Evolutionary conservation across 1,140 invertebrate species (phyloP), one percentile per base, ranked within the genome.

Genomic region (Grapholita molesta): DNA sequence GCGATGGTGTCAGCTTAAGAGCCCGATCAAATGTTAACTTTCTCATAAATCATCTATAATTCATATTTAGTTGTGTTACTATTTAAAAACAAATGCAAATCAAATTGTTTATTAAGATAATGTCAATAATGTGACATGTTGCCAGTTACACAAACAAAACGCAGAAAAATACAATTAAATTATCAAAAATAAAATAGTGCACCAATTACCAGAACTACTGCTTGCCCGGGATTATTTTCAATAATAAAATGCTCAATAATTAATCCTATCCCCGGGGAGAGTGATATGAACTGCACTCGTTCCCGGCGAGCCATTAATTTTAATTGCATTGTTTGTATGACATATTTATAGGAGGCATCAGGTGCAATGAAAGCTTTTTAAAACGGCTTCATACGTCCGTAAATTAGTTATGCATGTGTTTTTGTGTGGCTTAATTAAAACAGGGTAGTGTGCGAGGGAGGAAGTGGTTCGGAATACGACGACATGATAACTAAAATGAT

Each of bases 261-360:
- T 48, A 48, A 48, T 48, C 42, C 42, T 48, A 48, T 48, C 42
- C 42, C 35, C n/a, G 3, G 42, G 42, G 42, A 48, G 42, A 48
- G 42, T 48, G 42, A 48, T 48, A 21, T 48, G 42, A 21, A 21
- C 42, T 48, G 42, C 42, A 48, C 42, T 48, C 21, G 42, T 61
- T 28, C 55, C 55, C 55, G 25, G 24, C 24, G 24, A 28, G 24
- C 55, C 24, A 61, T 61, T 61, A 61, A 61, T 61, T 61, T 61
- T 61, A 61, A 61, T 61, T 61, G 25, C 25, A 15, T 61, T 61
- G 55, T 61, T 25, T 61, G 55, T 61, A 61, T 61, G 55, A 61
- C 55, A 61, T 61, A n/a, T 61, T 61, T 61, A 61, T 61, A 28
- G 24, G 55, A 28, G 55, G 24, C 28, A 25, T 48, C 55, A 61